Evolutionary conservation across 2,888 invertebrate genomes (phyloP), one percentile per base, ranked within the genome.

Genomic region (Drosophila stalkeri): DNA sequence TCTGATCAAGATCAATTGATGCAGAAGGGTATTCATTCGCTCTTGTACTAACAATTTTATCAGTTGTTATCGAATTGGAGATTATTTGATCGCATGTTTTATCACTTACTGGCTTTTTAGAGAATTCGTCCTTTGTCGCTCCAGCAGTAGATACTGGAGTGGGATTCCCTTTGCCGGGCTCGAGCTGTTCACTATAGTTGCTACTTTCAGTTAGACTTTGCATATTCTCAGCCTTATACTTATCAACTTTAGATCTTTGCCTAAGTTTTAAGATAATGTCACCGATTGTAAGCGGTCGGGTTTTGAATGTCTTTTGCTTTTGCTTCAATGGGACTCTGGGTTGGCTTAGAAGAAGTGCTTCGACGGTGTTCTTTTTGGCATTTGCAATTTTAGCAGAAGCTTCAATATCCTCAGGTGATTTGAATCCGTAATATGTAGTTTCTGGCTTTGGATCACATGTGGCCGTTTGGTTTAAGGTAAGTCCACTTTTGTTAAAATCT

Each of bases 301-400:
- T 1, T 5, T n/a, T 11, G 0, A 12, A 2, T 12, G 9, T 5
- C 5, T 23, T 23, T 39, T 18, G 2, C 23, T 64, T 12, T 11
- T 14, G 0, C 39, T 7, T 41, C 4, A 12, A 0, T 7, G 54
- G 5, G 3, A 8, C 0, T 4, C 27, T 20, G 16, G 2, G 0
- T 2, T 20, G n/a, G 14, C 0, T 7, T 27, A 41, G 9, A 5
- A 69, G 41, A 27, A 67, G 39, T 7, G n/a, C 14, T 14, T 16
- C 47, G 41, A 67, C 41, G 16, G 70, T 16, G 8, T 69, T 46
- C 2, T n/a, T 68, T 23, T 37, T 47, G 7, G 2, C 12, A 18
- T 51, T 6, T 35, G 7, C 2, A 14, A 0, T 20, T 51, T 33
- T 9, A 11, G 2, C 11, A 16, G 33, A 20, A 33, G n/a, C 3